phyloP scores from a whole-genome alignment of 23 tunicate species.

The Trididemnum clinides region DNA sequence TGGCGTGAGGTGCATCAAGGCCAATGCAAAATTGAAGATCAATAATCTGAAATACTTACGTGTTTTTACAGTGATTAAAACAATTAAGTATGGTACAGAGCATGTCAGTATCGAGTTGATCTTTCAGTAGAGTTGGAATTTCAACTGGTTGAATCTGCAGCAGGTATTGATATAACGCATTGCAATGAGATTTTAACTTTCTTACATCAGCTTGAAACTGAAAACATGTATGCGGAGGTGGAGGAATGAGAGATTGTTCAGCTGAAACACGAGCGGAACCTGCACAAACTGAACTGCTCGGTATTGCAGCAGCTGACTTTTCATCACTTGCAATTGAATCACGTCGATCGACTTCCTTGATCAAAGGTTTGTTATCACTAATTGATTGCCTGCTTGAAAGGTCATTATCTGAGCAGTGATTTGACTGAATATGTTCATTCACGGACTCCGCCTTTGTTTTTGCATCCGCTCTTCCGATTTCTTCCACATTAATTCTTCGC shows the following conservation, averaged over 20 bases:
- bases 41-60: not conserved
- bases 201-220: constrained; percentile 79
- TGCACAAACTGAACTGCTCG: not conserved
- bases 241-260: constrained; percentile 31
- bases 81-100: constrained; percentile 34
- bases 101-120: constrained; percentile 73
- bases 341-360: not conserved
- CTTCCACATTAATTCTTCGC: constrained; percentile 63
- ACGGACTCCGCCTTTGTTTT: not conserved
- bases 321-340: not conserved
- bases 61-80: not conserved
- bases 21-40: too few species aligned
- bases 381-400: too few species aligned
- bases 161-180: constrained; percentile 31
- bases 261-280: not conserved
- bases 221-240: constrained; percentile 65
- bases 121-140: constrained; percentile 54
- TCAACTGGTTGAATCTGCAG: constrained; percentile 25
- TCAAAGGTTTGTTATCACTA: not conserved
- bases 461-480: constrained; percentile 23
- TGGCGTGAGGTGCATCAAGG: too few species aligned
- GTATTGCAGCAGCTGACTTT: not conserved
- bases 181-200: not conserved
- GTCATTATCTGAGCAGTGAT: too few species aligned
- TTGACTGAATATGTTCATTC: not conserved